phyloP scores from a whole-genome alignment of 1,140 invertebrate genomes.

The Dendrolimus kikuchii region DNA sequence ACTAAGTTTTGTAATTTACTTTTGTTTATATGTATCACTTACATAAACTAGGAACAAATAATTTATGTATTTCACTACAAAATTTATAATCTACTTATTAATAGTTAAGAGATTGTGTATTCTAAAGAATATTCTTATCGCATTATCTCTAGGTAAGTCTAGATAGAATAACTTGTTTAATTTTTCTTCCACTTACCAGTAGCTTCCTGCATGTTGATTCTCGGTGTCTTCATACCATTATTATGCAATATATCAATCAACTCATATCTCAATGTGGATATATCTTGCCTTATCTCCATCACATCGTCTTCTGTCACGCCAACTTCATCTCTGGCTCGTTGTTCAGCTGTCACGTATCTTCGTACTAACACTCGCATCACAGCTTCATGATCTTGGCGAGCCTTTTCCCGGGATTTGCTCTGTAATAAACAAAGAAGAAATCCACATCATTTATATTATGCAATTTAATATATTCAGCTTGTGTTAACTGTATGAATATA shows the following conservation, averaged over 20 bases:
- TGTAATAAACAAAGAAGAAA: slow-evolving; percentile 30
- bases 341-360: slow-evolving; percentile 88
- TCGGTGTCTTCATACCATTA: slow-evolving; percentile 87
- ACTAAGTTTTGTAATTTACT: too few relatives aligned
- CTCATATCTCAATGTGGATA: slow-evolving; percentile 88
- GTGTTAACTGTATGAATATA: background rate
- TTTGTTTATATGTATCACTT: too few relatives aligned
- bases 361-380: slow-evolving; percentile 86
- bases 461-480: background rate
- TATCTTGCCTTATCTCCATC: slow-evolving; percentile 96
- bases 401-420: slow-evolving; percentile 82
- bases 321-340: slow-evolving; percentile 85
- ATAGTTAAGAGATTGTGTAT: too few relatives aligned
- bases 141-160: too few relatives aligned
- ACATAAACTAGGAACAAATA: background rate
- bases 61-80: background rate
- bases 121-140: too few relatives aligned
- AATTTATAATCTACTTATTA: too few relatives aligned
- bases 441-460: too few relatives aligned
- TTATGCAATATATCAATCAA: slow-evolving; percentile 89
- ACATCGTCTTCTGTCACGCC: slow-evolving; percentile 96
- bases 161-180: background rate
- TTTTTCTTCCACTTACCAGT: slow-evolving; percentile 62
- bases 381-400: slow-evolving; percentile 78
- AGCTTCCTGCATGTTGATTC: slow-evolving; percentile 75